phyloP scores from a whole-genome alignment of 2,797 vertebrate species.

The Echeneis naucrates region DNA sequence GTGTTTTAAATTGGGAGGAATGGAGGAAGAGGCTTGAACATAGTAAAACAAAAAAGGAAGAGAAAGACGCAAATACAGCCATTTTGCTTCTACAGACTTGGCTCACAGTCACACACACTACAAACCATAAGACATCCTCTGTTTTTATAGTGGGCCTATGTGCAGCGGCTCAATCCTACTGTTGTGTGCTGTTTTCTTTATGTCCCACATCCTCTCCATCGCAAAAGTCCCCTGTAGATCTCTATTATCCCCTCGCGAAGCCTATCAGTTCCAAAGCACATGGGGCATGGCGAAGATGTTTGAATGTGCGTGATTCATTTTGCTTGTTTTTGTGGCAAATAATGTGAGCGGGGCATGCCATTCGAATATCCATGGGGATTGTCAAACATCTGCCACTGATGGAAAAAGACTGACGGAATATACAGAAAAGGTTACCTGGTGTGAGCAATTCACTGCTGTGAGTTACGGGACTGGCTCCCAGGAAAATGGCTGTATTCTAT shows the following conservation, averaged over 20 bases:
- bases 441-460: slow-evolving; percentile 51
- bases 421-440: slow-evolving; percentile 42
- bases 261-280: slow-evolving; percentile 70
- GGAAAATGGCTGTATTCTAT: slow-evolving; percentile 43
- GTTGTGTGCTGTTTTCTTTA: slow-evolving; percentile 62
- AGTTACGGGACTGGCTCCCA: slow-evolving; percentile 24
- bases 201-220: slow-evolving; percentile 67
- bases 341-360: slow-evolving; percentile 42
- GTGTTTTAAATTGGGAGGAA: slow-evolving; percentile 60
- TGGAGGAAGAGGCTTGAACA: slow-evolving; percentile 66
- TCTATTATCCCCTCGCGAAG: slow-evolving; percentile 73
- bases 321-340: slow-evolving; percentile 43
- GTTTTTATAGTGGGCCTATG: slow-evolving; percentile 44
- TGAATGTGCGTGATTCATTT: slow-evolving; percentile 68
- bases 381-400: slow-evolving; percentile 76
- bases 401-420: slow-evolving; percentile 49
- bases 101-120: slow-evolving; percentile 45
- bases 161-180: slow-evolving; percentile 61
- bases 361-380: slow-evolving; percentile 64
- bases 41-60: slow-evolving; percentile 44
- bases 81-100: slow-evolving; percentile 59
- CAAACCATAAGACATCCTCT: slow-evolving; percentile 66
- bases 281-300: slow-evolving; percentile 46
- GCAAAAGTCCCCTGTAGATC: slow-evolving; percentile 74
- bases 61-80: slow-evolving; percentile 64